Evolutionary conservation across 2,888 invertebrate genomes (phyloP).

Genomic region (Epinotia brunnichana): DNA sequence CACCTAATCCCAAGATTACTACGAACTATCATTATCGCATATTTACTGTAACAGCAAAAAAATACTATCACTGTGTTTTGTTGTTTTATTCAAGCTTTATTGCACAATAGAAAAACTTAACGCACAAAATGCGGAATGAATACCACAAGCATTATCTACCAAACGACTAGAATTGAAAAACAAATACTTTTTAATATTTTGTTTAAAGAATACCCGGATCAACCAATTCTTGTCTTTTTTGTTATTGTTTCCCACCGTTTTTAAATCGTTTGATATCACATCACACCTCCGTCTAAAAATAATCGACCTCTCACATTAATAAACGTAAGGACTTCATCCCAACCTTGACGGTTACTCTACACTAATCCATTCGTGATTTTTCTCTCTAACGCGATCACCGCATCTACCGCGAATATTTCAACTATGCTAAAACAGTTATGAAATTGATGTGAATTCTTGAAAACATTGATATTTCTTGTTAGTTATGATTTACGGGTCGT

Average conservation of each 20-base stretch:
- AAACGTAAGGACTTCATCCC: conserved; percentile 16
- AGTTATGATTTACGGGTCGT: conserved; percentile 11
- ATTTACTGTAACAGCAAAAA: no score
- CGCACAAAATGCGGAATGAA: no score
- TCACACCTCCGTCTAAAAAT: conserved; percentile 14
- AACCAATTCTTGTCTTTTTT: not conserved
- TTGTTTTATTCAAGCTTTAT: no score
- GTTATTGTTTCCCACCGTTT: not conserved
- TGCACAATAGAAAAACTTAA: no score
- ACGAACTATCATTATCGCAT: no score
- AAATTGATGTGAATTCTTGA: not conserved
- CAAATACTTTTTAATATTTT: no score
- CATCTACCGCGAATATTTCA: conserved; percentile 15
- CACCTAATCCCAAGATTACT: no score
- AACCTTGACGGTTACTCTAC: conserved; percentile 12
- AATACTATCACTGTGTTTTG: no score
- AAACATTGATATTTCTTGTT: conserved; percentile 26
- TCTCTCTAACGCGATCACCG: conserved; percentile 9
- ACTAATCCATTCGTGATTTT: conserved; percentile 21
- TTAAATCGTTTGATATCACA: conserved; percentile 10
- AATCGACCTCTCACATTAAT: conserved; percentile 21
- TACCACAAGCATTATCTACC: no score
- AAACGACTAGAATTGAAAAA: no score
- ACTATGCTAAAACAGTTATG: not conserved
- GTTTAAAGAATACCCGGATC: no score